Percentiles rank a stretch among this genome's conserved stretches.
Evolutionary conservation across 2,113 vertebrate species (phyloP).

Genomic region (Artemisiospiza belli): DNA sequence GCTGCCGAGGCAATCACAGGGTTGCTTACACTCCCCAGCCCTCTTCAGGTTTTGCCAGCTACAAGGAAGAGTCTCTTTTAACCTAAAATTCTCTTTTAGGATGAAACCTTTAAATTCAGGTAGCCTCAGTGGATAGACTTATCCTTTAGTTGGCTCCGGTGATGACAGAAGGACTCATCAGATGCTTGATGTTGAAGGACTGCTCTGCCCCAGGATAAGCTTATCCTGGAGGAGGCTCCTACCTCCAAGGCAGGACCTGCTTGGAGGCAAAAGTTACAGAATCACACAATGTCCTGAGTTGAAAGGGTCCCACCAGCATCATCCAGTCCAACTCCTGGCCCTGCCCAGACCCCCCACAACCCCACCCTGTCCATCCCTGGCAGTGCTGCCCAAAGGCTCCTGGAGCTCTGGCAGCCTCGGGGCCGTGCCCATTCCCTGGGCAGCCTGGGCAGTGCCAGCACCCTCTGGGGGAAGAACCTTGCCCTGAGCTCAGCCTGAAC

Average conservation of each 20-base stretch:
- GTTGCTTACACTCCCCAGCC: not conserved
- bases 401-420: not conserved
- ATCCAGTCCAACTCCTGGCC: fast-evolving
- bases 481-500: not conserved
- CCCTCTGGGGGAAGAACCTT: not conserved
- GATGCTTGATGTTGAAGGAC: not conserved
- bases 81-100: not conserved
- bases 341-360: fast-evolving
- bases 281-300: not conserved
- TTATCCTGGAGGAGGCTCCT: not conserved
- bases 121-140: not conserved
- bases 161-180: not conserved
- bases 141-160: not conserved
- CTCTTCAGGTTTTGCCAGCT: not conserved
- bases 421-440: not conserved
- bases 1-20: not conserved
- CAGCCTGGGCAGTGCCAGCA: not conserved
- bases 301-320: not conserved
- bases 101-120: not conserved
- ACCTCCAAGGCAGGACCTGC: not conserved
- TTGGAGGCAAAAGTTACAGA: not conserved
- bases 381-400: not conserved
- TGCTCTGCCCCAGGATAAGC: not conserved
- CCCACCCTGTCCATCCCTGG: not conserved
- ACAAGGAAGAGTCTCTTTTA: not conserved